Conservation (phyloP, 1,140 invertebrate genomes). For the Nasonia longicornis region DNA sequence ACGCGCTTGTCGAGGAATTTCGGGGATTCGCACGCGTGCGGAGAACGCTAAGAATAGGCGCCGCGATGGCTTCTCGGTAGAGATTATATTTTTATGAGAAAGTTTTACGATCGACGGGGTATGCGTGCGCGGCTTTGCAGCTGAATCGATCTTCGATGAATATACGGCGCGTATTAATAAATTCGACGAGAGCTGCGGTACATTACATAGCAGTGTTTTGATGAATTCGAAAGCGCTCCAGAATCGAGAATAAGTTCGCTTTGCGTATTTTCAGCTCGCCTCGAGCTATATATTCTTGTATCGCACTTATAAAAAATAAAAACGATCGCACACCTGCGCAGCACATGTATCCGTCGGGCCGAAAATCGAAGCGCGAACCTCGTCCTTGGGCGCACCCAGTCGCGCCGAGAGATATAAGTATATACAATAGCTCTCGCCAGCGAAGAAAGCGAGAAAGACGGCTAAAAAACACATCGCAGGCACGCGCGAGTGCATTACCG, state of each 20-base stretch:
- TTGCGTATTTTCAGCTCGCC: too few relatives aligned
- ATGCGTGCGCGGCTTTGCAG: too few relatives aligned
- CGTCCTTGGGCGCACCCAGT: not conserved
- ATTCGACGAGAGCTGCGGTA: not conserved
- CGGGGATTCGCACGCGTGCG: too few relatives aligned
- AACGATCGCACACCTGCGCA: not conserved
- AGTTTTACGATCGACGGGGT: not conserved
- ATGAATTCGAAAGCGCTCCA: too few relatives aligned
- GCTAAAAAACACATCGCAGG: not conserved
- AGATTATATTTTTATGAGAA: not conserved
- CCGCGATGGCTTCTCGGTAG: not conserved
- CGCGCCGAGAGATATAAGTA: not conserved
- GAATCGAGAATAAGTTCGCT: too few relatives aligned
- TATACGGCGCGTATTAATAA: not conserved
- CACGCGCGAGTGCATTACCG: constrained; percentile 13
- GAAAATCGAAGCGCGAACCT: not conserved
- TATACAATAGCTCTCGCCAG: too few relatives aligned
- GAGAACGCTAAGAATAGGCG: not conserved
- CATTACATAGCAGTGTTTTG: too few relatives aligned
- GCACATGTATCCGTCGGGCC: too few relatives aligned
- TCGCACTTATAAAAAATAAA: too few relatives aligned
- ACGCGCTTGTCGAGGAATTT: too few relatives aligned
- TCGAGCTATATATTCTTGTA: too few relatives aligned
- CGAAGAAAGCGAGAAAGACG: not conserved
- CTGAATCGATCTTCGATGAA: not conserved